phyloP scores from a whole-genome alignment of 2,888 invertebrate species.

The Doris montereyensis region DNA sequence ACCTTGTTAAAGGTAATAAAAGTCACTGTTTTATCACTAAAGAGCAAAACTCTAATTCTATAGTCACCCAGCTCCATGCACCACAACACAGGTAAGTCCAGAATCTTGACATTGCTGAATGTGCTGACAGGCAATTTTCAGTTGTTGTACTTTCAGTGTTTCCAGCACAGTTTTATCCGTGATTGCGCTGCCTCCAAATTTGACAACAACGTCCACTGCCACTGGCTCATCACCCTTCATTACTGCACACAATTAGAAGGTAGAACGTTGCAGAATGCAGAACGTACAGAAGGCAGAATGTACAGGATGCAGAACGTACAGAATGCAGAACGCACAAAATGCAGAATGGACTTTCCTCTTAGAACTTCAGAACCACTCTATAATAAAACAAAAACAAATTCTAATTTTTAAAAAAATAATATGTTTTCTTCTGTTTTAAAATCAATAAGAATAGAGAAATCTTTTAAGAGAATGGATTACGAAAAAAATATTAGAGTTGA shows the following conservation, averaged over 20 bases:
- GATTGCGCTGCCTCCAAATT: slow-evolving; percentile 63
- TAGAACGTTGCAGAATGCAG: neutral
- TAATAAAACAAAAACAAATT: neutral
- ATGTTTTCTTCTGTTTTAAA: too few species aligned
- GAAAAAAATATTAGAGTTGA: too few species aligned
- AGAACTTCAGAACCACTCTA: neutral
- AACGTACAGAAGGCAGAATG: neutral
- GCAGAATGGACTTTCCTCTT: too few species aligned
- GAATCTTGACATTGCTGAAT: slow-evolving; percentile 47
- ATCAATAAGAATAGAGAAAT: too few species aligned
- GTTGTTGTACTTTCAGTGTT: slow-evolving; percentile 45
- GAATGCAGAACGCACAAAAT: neutral
- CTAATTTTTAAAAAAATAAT: neutral
- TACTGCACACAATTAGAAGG: too few species aligned
- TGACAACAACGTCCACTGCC: slow-evolving; percentile 53
- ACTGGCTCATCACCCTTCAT: too few species aligned
- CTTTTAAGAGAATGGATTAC: too few species aligned
- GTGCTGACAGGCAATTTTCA: slow-evolving; percentile 46
- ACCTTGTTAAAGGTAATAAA: too few species aligned
- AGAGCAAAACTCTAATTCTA: too few species aligned
- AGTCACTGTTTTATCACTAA: too few species aligned
- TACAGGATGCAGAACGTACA: neutral
- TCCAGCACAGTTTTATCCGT: slow-evolving; percentile 57
- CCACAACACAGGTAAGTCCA: slow-evolving; percentile 50
- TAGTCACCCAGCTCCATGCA: slow-evolving; percentile 68